phyloP scores from a whole-genome alignment of 2,888 invertebrate species.

The Zaprionus bogoriensis region DNA sequence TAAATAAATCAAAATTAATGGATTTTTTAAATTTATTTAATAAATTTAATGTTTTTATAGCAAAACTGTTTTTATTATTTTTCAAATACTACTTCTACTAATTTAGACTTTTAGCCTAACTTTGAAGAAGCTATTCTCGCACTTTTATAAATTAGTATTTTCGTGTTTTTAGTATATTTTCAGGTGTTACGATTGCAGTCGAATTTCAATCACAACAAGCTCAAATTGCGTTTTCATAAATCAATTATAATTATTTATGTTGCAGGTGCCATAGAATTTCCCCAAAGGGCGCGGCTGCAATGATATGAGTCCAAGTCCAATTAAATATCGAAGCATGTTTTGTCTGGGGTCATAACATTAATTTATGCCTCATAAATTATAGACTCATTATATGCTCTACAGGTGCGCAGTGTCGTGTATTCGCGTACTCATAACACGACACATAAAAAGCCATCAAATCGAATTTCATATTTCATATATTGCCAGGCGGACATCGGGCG shows the following conservation, averaged over 20 bases:
- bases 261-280: not conserved
- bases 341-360: constrained; percentile 25
- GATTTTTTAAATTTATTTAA: no score
- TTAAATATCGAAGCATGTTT: not conserved
- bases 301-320: constrained; percentile 5
- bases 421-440: constrained; percentile 64
- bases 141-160: not conserved
- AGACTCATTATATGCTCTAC: constrained; percentile 54
- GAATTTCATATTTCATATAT: constrained; percentile 75
- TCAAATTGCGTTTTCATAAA: constrained; percentile 2
- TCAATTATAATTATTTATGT: not conserved
- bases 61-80: no score
- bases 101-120: no score
- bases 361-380: constrained; percentile 57
- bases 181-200: not conserved
- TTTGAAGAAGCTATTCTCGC: no score
- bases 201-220: not conserved
- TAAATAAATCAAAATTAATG: no score
- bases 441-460: constrained; percentile 56
- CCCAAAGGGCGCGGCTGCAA: not conserved
- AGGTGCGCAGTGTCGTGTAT: constrained; percentile 60
- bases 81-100: no score
- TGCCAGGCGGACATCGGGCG: constrained; percentile 25
- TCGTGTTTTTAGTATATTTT: not conserved
- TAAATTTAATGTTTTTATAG: no score